Conservation (phyloP, 2,113 vertebrate genomes). For the Rhynchopsitta pachyrhyncha region DNA sequence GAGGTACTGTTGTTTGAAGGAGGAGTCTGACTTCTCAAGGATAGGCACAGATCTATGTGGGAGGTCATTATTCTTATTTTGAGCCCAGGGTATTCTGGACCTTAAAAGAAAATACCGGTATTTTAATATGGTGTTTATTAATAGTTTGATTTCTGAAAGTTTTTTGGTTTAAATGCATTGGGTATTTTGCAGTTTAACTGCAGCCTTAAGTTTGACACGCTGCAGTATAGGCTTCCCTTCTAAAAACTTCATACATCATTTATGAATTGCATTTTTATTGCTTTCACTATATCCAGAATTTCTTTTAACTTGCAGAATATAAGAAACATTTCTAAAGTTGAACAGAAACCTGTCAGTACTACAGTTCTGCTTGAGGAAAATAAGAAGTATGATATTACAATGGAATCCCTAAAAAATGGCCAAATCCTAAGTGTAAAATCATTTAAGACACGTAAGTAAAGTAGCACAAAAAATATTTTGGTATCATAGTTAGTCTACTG, state of each 20-base stretch:
- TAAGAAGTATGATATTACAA: slow-evolving; percentile 71
- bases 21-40: not conserved
- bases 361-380: slow-evolving; percentile 71
- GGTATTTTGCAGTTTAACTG: not conserved
- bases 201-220: rapidly evolving
- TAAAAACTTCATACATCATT: not conserved
- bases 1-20: not conserved
- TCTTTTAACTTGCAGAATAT: slow-evolving; percentile 63
- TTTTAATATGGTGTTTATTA: not conserved
- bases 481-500: not conserved
- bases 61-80: not conserved
- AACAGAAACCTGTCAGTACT: slow-evolving; percentile 67
- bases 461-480: not conserved
- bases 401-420: slow-evolving; percentile 76
- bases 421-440: slow-evolving; percentile 67
- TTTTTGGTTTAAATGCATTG: not conserved
- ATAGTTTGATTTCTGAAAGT: not conserved
- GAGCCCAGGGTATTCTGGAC: not conserved
- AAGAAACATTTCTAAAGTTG: slow-evolving; percentile 51
- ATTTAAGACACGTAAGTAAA: slow-evolving; percentile 77
- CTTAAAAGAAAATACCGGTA: not conserved
- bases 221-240: not conserved
- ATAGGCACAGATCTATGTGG: not conserved
- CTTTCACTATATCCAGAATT: not conserved
- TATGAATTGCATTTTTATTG: not conserved